phyloP scores from a whole-genome alignment of 2,797 vertebrate species.

The Lepidocolaptes lacrymiger region DNA sequence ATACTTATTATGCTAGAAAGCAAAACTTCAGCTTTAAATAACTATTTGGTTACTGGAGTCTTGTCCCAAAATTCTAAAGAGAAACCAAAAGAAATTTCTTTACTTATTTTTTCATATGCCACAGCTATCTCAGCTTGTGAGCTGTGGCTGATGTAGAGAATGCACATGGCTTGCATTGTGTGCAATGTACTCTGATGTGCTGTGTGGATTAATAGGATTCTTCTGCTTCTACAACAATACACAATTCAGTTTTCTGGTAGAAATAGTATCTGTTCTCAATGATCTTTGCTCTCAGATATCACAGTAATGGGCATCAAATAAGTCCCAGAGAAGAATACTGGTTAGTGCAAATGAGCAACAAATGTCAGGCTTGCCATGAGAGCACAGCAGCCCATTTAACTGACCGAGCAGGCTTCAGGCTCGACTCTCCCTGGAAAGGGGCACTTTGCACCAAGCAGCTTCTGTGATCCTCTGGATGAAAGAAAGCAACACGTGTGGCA shows the following conservation, averaged over 20 bases:
- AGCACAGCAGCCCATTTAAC: not conserved
- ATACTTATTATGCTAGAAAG: not conserved
- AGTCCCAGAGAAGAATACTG: slow-evolving; percentile 17
- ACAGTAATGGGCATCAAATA: slow-evolving; percentile 43
- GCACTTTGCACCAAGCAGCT: not conserved
- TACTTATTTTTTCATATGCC: not conserved
- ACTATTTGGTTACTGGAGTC: not conserved
- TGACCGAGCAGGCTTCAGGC: not conserved
- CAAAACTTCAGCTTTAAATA: not conserved
- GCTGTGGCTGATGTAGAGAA: not conserved
- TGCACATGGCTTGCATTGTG: slow-evolving; percentile 34
- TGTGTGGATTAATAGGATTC: slow-evolving; percentile 46
- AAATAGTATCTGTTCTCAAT: slow-evolving; percentile 37
- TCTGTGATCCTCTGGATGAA: not conserved
- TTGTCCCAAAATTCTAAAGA: not conserved
- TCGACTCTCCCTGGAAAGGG: not conserved
- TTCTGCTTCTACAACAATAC: slow-evolving; percentile 25
- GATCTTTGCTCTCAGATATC: slow-evolving; percentile 60
- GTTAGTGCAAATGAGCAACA: slow-evolving; percentile 56
- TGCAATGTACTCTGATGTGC: not conserved
- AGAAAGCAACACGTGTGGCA: not conserved
- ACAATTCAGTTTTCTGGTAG: slow-evolving; percentile 7
- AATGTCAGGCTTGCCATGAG: slow-evolving; percentile 34
- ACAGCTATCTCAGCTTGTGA: not conserved
- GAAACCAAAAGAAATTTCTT: fast-evolving